Percentiles rank a stretch among this genome's conserved stretches.
These are phyloP conservation scores for Drosophila repletoides DNA, from an alignment of 1,140 invertebrate species.

Conservation along the genomic window DNA sequence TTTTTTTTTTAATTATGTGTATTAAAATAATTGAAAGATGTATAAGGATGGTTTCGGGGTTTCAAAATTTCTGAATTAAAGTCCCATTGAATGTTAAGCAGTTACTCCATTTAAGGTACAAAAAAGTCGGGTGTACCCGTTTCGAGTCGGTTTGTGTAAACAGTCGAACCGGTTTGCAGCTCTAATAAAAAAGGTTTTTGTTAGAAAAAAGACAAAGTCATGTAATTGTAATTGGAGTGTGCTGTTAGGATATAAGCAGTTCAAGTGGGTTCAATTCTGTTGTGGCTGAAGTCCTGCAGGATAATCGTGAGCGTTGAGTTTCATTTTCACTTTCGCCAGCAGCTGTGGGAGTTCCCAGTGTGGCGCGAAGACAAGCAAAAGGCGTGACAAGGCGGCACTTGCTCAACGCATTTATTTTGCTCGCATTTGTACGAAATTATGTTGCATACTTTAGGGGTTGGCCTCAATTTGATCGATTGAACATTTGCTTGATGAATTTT, in stretches of 20 bases:
- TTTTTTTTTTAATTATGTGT: too few species aligned
- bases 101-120: too few species aligned
- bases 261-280: background rate
- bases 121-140: too few species aligned
- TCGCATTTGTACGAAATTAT: background rate
- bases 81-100: too few species aligned
- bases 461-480: background rate
- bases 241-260: background rate
- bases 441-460: slow-evolving; percentile 19
- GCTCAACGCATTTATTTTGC: background rate
- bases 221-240: too few species aligned
- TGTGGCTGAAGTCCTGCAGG: background rate
- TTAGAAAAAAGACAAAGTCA: too few species aligned
- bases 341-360: slow-evolving; percentile 43
- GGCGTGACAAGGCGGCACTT: slow-evolving; percentile 44
- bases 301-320: slow-evolving; percentile 10
- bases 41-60: too few species aligned
- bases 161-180: too few species aligned
- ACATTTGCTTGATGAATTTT: slow-evolving; percentile 6
- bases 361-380: slow-evolving; percentile 53
- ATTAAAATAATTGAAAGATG: too few species aligned
- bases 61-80: too few species aligned
- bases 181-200: too few species aligned
- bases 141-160: too few species aligned
- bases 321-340: slow-evolving; percentile 28